Evolutionary conservation across 2,888 invertebrate species (phyloP).

Genomic region (Parascotia fuliginaria): DNA sequence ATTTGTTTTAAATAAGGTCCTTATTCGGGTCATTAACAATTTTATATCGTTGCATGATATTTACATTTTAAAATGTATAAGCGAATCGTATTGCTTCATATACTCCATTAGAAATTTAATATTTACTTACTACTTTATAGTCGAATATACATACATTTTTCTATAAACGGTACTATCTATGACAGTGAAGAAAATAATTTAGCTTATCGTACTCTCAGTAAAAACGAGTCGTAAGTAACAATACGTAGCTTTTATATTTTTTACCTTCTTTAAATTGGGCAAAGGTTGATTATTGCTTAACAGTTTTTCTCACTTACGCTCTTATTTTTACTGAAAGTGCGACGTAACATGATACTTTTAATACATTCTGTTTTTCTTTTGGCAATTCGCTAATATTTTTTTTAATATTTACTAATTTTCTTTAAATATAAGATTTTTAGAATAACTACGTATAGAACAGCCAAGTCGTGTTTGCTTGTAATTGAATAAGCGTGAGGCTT

Average conservation of each 20-base stretch:
- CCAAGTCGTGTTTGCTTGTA: not conserved
- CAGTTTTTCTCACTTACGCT: too few species aligned
- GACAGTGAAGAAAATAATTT: constrained; percentile 29
- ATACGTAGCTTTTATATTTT: too few species aligned
- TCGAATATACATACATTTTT: constrained; percentile 46
- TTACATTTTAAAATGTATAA: constrained; percentile 58
- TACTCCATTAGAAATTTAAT: constrained; percentile 34
- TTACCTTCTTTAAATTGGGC: too few species aligned
- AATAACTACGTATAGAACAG: constrained; percentile 22
- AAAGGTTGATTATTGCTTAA: too few species aligned
- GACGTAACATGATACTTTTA: constrained; percentile 46
- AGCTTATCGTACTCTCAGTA: too few species aligned
- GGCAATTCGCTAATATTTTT: constrained; percentile 50
- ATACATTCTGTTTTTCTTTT: constrained; percentile 40
- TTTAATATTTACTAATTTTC: constrained; percentile 7
- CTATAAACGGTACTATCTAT: constrained; percentile 37
- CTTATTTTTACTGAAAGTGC: too few species aligned
- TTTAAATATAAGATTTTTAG: constrained; percentile 36
- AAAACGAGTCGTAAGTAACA: too few species aligned
- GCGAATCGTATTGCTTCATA: constrained; percentile 76
- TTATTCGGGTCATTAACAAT: constrained; percentile 50
- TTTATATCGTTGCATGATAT: constrained; percentile 53
- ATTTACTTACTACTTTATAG: constrained; percentile 35
- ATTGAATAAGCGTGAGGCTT: too few species aligned
- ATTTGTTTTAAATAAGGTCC: constrained; percentile 58